Evolutionary conservation across 2,888 invertebrate species (phyloP), one percentile per base, ranked within the genome.

Genomic region (Chrysina gloriosa): DNA sequence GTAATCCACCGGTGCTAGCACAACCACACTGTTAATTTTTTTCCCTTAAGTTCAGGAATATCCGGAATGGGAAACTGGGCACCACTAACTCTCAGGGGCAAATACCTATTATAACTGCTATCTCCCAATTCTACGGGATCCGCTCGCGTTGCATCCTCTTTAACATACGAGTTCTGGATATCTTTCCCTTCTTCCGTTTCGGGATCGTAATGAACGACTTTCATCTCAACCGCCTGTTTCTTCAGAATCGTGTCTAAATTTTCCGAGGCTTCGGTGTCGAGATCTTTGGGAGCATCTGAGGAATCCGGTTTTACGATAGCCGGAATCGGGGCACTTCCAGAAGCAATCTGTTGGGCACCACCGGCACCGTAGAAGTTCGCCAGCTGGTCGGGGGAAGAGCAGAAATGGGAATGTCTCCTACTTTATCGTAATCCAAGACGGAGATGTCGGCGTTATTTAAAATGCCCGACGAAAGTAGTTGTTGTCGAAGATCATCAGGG

Each of bases 321-420:
- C 7, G 92, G 86, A 47, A 90, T 86, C 45, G 89, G 89, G 77
- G 91, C 92, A 76, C 92, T 92, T 52, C 87, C 84, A 27, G 84
- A 81, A 3, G 82, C 78, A 67, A 91, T 87, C 79, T 92, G 91
- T 71, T 91, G 88, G 3, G 86, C 92, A 66, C 93, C 93, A 63
- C 94, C 94, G n/a, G 92, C 92, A 16, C 91, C 89, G 77, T 93
- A 94, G 82, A 95, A 94, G 80, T 94, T 94, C 34, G 93, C 93
- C 67, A 95, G 82, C 74, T 94, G 94, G 82, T 95, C 94, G 61
- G 93, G 1, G 94, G 94, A 56, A 95, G 82, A 70, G 91, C 92
- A 71, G 94, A 94, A 58, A 95, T 84, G 2, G 93, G 91, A 64
- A 93, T 93, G 71, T 93, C 94, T 27, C 95, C 94, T 39, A 94